phyloP scores from a whole-genome alignment of 2,113 vertebrate species.

The Pavo muticus region DNA sequence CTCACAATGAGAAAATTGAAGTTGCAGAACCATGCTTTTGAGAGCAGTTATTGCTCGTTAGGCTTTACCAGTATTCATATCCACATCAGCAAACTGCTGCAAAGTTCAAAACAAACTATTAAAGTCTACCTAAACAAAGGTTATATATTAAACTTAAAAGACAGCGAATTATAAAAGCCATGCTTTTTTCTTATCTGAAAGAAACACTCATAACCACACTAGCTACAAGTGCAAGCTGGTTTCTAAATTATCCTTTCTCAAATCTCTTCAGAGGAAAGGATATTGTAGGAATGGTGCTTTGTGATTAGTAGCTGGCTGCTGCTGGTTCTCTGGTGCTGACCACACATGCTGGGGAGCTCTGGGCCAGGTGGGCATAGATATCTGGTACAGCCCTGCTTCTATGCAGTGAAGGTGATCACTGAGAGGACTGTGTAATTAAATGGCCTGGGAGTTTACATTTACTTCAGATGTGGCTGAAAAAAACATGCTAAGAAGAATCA shows the following conservation, averaged over 20 bases:
- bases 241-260: neutral
- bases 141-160: neutral
- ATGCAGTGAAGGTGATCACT: neutral
- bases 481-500: neutral
- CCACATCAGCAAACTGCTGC: neutral
- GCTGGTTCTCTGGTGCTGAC: neutral
- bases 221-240: neutral
- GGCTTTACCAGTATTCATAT: neutral
- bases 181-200: slow-evolving; percentile 14
- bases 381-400: neutral
- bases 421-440: neutral
- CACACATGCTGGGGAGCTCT: neutral
- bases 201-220: neutral
- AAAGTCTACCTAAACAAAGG: neutral
- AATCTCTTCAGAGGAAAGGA: neutral
- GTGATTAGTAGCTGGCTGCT: neutral
- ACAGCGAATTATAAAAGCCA: neutral
- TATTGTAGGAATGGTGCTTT: neutral
- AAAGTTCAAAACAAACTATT: neutral
- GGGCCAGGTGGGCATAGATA: neutral
- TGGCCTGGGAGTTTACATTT: neutral
- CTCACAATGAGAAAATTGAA: neutral
- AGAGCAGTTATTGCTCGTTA: neutral
- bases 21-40: neutral
- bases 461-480: neutral